Evolutionary conservation across 2,888 invertebrate species (phyloP), one percentile per base, ranked within the genome.

Genomic region (Pheosia tremula): DNA sequence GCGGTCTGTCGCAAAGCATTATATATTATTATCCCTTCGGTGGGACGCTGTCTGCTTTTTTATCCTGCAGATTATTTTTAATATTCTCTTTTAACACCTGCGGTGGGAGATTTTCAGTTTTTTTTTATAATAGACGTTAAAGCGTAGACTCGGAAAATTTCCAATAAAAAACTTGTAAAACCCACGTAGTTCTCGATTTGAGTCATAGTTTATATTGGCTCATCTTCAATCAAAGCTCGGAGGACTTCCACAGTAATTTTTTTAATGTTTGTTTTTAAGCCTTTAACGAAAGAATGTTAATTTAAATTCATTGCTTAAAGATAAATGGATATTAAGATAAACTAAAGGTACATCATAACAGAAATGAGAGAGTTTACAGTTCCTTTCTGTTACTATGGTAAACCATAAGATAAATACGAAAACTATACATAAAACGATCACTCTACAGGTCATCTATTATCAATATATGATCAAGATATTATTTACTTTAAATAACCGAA

Each of bases 11-110:
- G 47, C 36, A 49, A 55, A 60, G 58, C 67, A 24, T 24, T 24
- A 24, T 24, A 24, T 24, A 24, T 11, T 58, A 56, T 59, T 61
- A 24, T 11, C 59, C 49, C 45, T 53, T 57, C 41, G 61, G 63
- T 58, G 67, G 57, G 63, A 57, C 58, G 49, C 45, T 67, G 59
- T 57, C 63, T 61, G 61, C 38, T 24, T 74, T 72, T 55, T 56
- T 58, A 74, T 64, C 62, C 38, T 45, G 57, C 64, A 62, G 50
- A 74, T 74, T 67, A 63, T 56, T 62, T 71, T 74, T 71, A 74
- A 74, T 67, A 61, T 63, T 60, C 67, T 67, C 2, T 24, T 50
- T 6, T 50, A 50, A 50, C 50, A 50, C 24, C 50, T 50, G 50
- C 50, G 8, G 24, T 24, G 9, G 24, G 24, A 50, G 24, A 9